Evolutionary conservation across 1,140 invertebrate species (phyloP), one percentile per base, ranked within the genome.

Genomic region (Heliothis subflexa): DNA sequence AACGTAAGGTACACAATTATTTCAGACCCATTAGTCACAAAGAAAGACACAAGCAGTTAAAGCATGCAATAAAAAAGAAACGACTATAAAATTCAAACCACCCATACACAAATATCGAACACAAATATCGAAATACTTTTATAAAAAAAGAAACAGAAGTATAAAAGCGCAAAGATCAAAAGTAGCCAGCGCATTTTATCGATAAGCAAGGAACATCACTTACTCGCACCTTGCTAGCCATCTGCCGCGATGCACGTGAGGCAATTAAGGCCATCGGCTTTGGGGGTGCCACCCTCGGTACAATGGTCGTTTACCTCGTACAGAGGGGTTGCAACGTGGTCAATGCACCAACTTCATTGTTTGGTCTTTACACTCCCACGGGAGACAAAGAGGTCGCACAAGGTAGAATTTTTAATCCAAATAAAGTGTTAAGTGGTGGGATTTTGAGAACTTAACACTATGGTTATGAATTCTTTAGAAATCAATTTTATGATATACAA

Each of bases 151-250:
- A 74, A 28, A 59, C 21, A 62, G 21, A 10, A 50, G 28, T 16
- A 59, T 16, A 9, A 33, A 50, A 47, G 55, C 55, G 71, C 71
- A 73, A 75, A 75, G 40, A 50, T 75, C 72, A 59, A 73, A 45
- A 40, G 62, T 50, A 47, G 40, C 18, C 28, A 47, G 47, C 40
- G 47, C 49, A 82, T 84, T 79, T 83, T 85, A 91, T 91, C 89
- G 89, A 90, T 85, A 90, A 85, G 61, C 80, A 85, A 86, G 86
- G 89, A 83, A 81, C 91, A 89, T 82, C 92, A 83, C 90, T 93
- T 83, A 80, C 82, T 88, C 85, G 89, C 93, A 94, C 93, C 93
- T 94, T 94, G 93, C 91, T 86, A 86, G 74, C 91, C 89, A 94
- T 90, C 91, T 93, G 93, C 93, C 89, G 71, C 50, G 86, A 85